Conservation (phyloP, 1,140 invertebrate genomes). For the Arion vulgaris region DNA sequence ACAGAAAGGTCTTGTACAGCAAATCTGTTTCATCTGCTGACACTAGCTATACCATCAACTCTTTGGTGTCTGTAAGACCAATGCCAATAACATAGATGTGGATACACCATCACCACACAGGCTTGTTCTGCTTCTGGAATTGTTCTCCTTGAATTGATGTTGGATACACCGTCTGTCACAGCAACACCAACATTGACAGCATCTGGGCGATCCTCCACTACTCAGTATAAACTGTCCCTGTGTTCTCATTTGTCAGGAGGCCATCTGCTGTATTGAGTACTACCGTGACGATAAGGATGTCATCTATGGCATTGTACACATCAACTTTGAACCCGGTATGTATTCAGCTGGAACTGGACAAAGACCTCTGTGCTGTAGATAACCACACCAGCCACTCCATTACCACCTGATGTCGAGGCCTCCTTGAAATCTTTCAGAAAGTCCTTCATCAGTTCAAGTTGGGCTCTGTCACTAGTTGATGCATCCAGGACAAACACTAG, state of each 20-base stretch:
- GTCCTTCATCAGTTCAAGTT: constrained; percentile 24
- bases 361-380: constrained; percentile 6
- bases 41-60: constrained; percentile 26
- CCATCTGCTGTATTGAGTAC: constrained; percentile 24
- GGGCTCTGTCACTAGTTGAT: constrained; percentile 4
- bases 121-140: constrained; percentile 26
- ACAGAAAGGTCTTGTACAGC: neutral
- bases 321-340: neutral
- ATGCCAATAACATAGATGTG: constrained; percentile 16
- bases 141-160: constrained; percentile 12
- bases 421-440: constrained; percentile 16
- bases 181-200: constrained; percentile 13
- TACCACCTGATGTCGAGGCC: neutral
- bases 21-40: neutral
- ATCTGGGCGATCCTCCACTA: constrained; percentile 13
- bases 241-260: constrained; percentile 1
- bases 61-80: constrained; percentile 8
- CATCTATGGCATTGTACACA: constrained; percentile 25
- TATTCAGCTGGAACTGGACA: constrained; percentile 25
- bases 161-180: constrained; percentile 23
- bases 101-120: constrained; percentile 2
- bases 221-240: neutral
- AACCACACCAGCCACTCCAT: neutral
- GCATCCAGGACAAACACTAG: constrained; percentile 25
- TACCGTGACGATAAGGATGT: constrained; percentile 1